phyloP scores from a whole-genome alignment of 1,140 invertebrate genomes.

The Probaryconus sp. region DNA sequence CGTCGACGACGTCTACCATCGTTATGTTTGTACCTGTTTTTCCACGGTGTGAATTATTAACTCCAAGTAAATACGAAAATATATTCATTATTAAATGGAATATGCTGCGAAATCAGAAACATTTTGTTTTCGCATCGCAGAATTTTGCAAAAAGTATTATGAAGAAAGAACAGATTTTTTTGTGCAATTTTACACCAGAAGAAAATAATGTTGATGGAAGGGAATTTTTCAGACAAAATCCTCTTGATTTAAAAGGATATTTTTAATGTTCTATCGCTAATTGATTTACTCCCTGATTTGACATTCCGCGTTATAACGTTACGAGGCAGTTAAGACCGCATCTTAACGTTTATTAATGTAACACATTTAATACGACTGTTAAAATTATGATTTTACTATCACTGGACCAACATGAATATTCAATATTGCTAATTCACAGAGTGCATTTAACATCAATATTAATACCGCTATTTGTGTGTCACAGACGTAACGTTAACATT shows the following conservation, averaged over 20 bases:
- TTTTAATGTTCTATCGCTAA: too few species aligned
- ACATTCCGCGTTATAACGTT: conserved; percentile 27
- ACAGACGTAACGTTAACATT: conserved; percentile 35
- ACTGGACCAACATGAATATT: conserved; percentile 32
- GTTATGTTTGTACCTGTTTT: conserved; percentile 7
- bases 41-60: conserved; percentile 22
- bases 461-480: conserved; percentile 43
- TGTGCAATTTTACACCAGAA: too few species aligned
- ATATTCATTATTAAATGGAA: conserved; percentile 36
- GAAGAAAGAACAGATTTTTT: too few species aligned
- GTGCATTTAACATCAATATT: conserved; percentile 38
- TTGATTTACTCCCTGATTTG: too few species aligned
- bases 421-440: conserved; percentile 28
- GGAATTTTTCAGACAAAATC: too few species aligned
- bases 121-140: too few species aligned
- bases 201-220: too few species aligned
- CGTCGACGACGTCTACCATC: conserved; percentile 28
- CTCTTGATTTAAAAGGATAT: too few species aligned
- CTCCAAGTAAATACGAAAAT: neutral
- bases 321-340: conserved; percentile 19
- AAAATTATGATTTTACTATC: conserved; percentile 47
- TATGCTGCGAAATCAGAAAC: conserved; percentile 31
- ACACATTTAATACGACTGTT: conserved; percentile 51
- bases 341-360: conserved; percentile 16
- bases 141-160: too few species aligned